Base-by-base conservation (phyloP, 2,113 vertebrate genomes). In the Cavia porcellus region DNA sequence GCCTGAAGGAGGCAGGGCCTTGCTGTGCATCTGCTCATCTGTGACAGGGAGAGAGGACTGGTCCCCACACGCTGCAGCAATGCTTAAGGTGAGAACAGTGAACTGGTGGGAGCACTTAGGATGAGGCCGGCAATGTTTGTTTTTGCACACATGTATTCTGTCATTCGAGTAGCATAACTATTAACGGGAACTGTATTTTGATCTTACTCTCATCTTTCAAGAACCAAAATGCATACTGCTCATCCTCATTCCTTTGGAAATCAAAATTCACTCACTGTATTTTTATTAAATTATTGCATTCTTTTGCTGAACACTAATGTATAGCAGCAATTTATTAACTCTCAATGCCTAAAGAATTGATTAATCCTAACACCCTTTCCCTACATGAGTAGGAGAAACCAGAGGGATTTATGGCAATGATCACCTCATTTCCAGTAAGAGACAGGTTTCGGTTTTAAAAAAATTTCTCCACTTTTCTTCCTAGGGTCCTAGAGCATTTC, bases 261-360 rank as follows among this genome's bases (percentile, higher is more conserved):
- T 17, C 81, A 87, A 95, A 86, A 85, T 62, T 90, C 42, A 75
- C 62, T 91, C 59, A 81, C 35, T 57, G 28, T 68, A 81, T 61
- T 91, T 82, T 84, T 90, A 92, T 77, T 97, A 82, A 86, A 87
- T 47, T 92, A 92, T 0, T 87, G 25, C 95, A 79, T 91, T 83
- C 22, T 68, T 95, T 90, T 92, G 91, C 57, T 90, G 68, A 90
- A 92, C 11, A 90, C 12, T 84, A 89, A 81, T 70, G 7, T 61
- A 90, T 0, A 84, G 62, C 8, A 87, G 47, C 72, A 61, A 96
- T 47, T 75, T 81, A 13, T 68, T 89, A 94, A 92, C 24, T 91
- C 28, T 96, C 38, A 95, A 62, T 86, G 68, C 24, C n/a, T 72
- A 28, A 84, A 86, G 45, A 50, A 47, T 28, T 82, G 24, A 85